Base-by-base conservation (phyloP, 2,797 vertebrate genomes). In the Esox masquinongy region DNA sequence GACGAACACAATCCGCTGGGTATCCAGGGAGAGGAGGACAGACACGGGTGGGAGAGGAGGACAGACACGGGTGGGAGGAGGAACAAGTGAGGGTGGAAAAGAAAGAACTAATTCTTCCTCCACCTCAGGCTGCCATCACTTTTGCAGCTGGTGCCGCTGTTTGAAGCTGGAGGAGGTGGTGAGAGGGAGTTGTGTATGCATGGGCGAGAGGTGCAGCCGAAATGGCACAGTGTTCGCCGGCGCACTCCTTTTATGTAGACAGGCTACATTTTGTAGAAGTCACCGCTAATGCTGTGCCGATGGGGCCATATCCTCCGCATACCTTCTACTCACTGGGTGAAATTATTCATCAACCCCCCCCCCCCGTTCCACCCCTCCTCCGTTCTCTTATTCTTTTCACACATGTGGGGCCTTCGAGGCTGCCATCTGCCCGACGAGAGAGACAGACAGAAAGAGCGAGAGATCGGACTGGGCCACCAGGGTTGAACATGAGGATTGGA, bases 1-100 rank as follows among this genome's bases (percentile, higher is more conserved):
- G 81, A 74, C 69, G 26, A 79, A 79, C 43, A 71, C 51, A 29
- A 72, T 72, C 69, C 74, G 75, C 75, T 77, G 72, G 69, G 77
- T 79, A 72, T 77, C 71, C 49, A 43, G 74, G 63, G 74, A 59
- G 72, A 17, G 15, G 14, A 26, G 56, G 47, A 29, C 34, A 17
- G 61, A 72, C 29, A 24, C 63, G 51, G 16, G 12, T 26, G 29
- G 16, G 39, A 16, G 29, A 74, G 53, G 61, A 49, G 49, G 22
- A 39, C 34, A 17, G 61, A 72, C 29, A 24, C 63, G 51, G 16
- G 12, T 26, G 29, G 16, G 29, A 74, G 53, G 61, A 49, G 49
- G 22, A 39, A 47, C 24, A 8, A 19, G 50, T 12, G 26, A 29
- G 49, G 7, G 24, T 12, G 69, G 17, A 15, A 36, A 24, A n/a